phyloP scores from a whole-genome alignment of 2,113 vertebrate genomes.

The Scartelaos histophorus region DNA sequence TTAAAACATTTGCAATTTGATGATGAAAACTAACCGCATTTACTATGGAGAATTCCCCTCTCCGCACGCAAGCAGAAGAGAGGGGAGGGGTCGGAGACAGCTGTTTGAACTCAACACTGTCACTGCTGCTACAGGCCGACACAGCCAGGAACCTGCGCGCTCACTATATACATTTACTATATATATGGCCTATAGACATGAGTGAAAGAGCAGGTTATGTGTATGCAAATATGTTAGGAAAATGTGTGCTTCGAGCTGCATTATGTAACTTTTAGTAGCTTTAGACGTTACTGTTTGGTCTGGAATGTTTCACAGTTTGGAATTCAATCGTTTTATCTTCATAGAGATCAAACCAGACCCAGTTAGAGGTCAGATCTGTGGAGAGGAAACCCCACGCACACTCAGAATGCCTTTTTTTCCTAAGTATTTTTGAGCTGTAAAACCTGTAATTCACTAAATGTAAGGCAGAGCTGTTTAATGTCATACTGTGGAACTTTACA shows the following conservation, averaged over 20 bases:
- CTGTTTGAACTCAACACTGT: constrained; percentile 68
- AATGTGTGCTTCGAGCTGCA: neutral
- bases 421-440: too few species aligned
- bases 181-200: neutral
- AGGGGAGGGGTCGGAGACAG: constrained; percentile 67
- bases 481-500: too few species aligned
- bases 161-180: constrained; percentile 20
- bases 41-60: constrained; percentile 69
- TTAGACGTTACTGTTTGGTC: too few species aligned
- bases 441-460: too few species aligned
- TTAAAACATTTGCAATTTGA: constrained; percentile 75
- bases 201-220: neutral
- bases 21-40: constrained; percentile 77
- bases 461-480: too few species aligned
- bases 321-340: too few species aligned
- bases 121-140: constrained; percentile 59
- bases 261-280: too few species aligned
- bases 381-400: too few species aligned
- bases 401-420: too few species aligned
- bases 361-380: too few species aligned
- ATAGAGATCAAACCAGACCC: too few species aligned
- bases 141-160: constrained; percentile 54
- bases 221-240: neutral
- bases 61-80: constrained; percentile 69
- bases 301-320: too few species aligned